A percentile compares a stretch with the other conserved stretches of the same genome.
Evolutionary conservation across 2,888 invertebrate genomes (phyloP).

Genomic region (Shargacucullia verbasci): DNA sequence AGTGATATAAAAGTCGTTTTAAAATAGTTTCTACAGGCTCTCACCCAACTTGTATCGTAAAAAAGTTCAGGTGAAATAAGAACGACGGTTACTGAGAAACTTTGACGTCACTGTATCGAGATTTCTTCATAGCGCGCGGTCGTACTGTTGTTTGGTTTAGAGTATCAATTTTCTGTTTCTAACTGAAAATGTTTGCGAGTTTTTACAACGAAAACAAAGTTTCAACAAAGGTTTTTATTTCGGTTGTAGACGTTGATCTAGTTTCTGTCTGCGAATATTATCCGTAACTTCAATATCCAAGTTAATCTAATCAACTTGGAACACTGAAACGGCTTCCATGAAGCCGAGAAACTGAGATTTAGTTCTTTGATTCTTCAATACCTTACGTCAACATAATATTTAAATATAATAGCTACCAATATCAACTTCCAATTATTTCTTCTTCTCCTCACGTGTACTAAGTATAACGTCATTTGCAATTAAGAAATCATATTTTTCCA

Average conservation of each 20-base stretch:
- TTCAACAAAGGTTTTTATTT: slow-evolving; percentile 23
- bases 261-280: neutral
- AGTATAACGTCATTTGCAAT: too few relatives aligned
- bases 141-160: slow-evolving; percentile 35
- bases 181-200: neutral
- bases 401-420: too few relatives aligned
- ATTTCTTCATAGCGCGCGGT: slow-evolving; percentile 48
- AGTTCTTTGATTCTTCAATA: neutral
- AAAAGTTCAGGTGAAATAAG: slow-evolving; percentile 66
- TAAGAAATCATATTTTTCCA: too few relatives aligned
- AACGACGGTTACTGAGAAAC: slow-evolving; percentile 53
- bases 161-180: slow-evolving; percentile 17
- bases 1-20: slow-evolving; percentile 77
- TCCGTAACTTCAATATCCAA: neutral
- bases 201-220: neutral
- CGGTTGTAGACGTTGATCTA: neutral
- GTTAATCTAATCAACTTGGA: neutral
- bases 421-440: too few relatives aligned
- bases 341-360: neutral
- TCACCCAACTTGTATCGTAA: slow-evolving; percentile 68
- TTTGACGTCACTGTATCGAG: slow-evolving; percentile 45
- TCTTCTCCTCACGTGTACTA: too few relatives aligned
- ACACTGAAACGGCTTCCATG: neutral
- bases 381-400: too few relatives aligned
- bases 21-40: slow-evolving; percentile 71